Conservation (phyloP, 1,140 invertebrate species). For the Tetranychus urticae region DNA sequence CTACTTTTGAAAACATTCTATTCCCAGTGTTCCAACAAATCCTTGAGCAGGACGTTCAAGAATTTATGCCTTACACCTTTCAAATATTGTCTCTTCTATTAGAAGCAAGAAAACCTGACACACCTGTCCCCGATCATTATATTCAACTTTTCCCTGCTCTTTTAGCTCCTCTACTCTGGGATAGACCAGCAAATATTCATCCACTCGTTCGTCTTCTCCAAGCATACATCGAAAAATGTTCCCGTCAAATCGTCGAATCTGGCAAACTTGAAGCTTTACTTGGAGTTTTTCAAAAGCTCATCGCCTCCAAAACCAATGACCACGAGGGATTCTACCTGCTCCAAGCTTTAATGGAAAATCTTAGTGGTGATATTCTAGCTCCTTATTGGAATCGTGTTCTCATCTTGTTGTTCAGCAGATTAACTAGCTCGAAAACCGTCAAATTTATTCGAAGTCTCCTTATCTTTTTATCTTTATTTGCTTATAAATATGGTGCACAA, state of each 20-base stretch:
- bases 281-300: conserved; percentile 86
- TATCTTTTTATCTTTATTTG: conserved; percentile 66
- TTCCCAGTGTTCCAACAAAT: conserved; percentile 85
- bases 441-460: conserved; percentile 69
- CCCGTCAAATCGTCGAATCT: conserved; percentile 38
- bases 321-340: conserved; percentile 84
- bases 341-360: conserved; percentile 51
- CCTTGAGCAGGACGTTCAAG: conserved; percentile 75
- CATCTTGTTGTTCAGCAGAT: conserved; percentile 63
- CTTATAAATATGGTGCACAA: conserved; percentile 44
- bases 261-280: conserved; percentile 42
- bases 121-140: conserved; percentile 47
- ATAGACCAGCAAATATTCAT: conserved; percentile 67
- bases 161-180: conserved; percentile 66
- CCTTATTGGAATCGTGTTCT: conserved; percentile 69
- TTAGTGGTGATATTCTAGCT: conserved; percentile 36
- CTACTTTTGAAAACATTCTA: conserved; percentile 66
- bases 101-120: conserved; percentile 37
- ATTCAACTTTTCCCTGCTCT: conserved; percentile 67
- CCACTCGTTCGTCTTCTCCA: conserved; percentile 67
- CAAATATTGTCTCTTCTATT: conserved; percentile 80
- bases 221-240: conserved; percentile 51
- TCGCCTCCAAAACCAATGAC: conserved; percentile 81
- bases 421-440: conserved; percentile 74
- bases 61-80: conserved; percentile 92